Evolutionary conservation across 2,888 invertebrate species (phyloP).

Genomic region (Bruchidius siliquastri): DNA sequence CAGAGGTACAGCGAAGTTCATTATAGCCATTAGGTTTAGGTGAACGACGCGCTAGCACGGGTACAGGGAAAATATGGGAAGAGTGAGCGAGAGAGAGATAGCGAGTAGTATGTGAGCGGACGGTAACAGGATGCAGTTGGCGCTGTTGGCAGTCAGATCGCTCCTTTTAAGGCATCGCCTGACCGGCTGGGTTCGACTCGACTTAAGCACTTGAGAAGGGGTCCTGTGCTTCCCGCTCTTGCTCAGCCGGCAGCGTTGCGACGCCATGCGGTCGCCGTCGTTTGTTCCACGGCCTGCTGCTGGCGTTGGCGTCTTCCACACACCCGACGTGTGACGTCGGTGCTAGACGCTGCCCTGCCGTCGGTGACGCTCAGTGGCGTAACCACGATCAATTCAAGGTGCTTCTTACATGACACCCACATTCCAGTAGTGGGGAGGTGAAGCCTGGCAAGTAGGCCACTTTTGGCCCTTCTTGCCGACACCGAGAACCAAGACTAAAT

Average conservation of each 20-base stretch:
- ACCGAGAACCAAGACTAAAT: too few relatives aligned
- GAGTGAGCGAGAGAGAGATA: background rate
- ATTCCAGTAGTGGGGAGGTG: too few relatives aligned
- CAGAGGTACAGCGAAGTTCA: background rate
- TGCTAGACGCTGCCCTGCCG: too few relatives aligned
- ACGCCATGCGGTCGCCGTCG: slow-evolving; percentile 6
- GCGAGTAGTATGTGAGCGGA: slow-evolving; percentile 25
- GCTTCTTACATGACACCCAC: too few relatives aligned
- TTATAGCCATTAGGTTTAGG: background rate
- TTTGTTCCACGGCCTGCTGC: background rate
- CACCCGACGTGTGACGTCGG: too few relatives aligned
- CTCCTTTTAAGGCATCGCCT: slow-evolving; percentile 46
- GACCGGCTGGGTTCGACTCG: slow-evolving; percentile 15
- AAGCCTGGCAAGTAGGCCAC: too few relatives aligned
- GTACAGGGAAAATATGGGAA: background rate
- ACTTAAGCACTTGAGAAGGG: slow-evolving; percentile 45
- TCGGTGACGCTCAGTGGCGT: too few relatives aligned
- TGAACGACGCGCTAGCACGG: background rate
- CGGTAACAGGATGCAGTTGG: slow-evolving; percentile 22
- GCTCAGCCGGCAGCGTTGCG: slow-evolving; percentile 14
- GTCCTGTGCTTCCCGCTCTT: slow-evolving; percentile 24
- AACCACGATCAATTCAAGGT: too few relatives aligned
- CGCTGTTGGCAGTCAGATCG: slow-evolving; percentile 41
- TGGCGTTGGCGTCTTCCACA: background rate
- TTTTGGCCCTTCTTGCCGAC: too few relatives aligned